Evolutionary conservation across 1,140 invertebrate genomes (phyloP), one percentile per base, ranked within the genome.

Genomic region (Nasonia giraulti): DNA sequence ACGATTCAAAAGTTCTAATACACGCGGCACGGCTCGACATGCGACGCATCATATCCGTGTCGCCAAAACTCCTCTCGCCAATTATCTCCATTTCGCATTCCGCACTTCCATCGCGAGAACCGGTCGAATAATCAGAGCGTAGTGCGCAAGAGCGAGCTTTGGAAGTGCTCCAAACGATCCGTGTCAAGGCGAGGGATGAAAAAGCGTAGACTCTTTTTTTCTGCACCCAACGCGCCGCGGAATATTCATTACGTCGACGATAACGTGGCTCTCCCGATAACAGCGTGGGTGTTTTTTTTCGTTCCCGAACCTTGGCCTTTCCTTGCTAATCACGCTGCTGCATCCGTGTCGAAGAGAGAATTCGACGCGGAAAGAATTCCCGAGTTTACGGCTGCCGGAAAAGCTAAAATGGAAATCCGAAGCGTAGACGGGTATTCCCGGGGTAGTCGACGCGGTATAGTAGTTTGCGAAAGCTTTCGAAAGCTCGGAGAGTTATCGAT

Each of bases 121-220:
- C 20, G 50, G 11, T 23, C 37, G 27, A 8, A 44, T 75, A 11
- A 44, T 10, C 33, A 31, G 17, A 74, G 37, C 20, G 0, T 27
- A 27, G 27, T 69, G 27, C 66, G 7, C n/a, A 7, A 10, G 17
- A 7, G 66, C 27, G 14, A 71, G 31, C 23, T 27, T 66, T 80
- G 78, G 78, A 80, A 10, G n/a, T n/a, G 31, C 27, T 80, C 78
- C 78, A 80, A 69, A 44, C 23, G 55, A 80, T 80, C 62, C 62
- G 78, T 80, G 78, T 80, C 78, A 80, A 80, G 78, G 78, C 33
- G 66, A 80, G 55, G 17, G 55, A 69, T n/a, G 40, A 80, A 80
- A 69, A 40, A 17, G 55, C 55, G n/a, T n/a, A 44, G 40, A 50
- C 44, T 77, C 55, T 31, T 50, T 77, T n/a, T 17, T 17, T 27